Base-by-base conservation (phyloP, 1,140 invertebrate species). In the Hypsibius dujardini region DNA sequence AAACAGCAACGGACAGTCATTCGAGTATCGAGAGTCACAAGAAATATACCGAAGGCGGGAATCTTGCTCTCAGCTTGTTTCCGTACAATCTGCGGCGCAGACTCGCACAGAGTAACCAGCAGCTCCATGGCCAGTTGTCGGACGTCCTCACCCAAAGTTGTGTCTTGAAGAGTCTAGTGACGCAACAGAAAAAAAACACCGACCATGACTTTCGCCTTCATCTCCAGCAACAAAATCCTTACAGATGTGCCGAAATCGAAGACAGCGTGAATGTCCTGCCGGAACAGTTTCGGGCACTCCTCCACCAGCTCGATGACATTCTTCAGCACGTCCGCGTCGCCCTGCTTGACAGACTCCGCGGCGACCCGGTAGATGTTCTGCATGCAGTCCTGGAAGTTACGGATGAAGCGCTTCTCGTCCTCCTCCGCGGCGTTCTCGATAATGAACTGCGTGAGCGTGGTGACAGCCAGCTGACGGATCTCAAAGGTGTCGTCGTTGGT, bases 221-320 rank as follows among this genome's bases (percentile, higher is more conserved):
- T 56, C 14, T 56, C 3, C 50, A 42, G 42, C 2, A 40, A 59
- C 46, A 28, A 1, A 14, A 45, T 70, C 15, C 28, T 47, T 45
- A 90, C 88, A 81, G 92, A 92, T 79, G 94, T 87, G 77, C 90
- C 95, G 76, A 97, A 85, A 76, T 90, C 86, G 78, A 96, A 87
- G 73, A 98, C 88, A n/a, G 81, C 79, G 75, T 88, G 86, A 47
- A 98, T 79, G 77, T 96, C 90, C 2, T 88, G 84, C 71, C 92
- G 83, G 42, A 98, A 81, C 78, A 88, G 95, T 81, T 95, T 96
- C 0, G 95, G 95, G 14, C 90, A 86, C 72, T 87, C 86, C 80
- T 97, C 93, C 28, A 91, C 89, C 73, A 98, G 79, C 75, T 98
- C 95, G 74, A 97, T 92, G 1, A 98, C 81, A 75, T 87, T 84